Base-by-base conservation (phyloP, 2,797 vertebrate species). In the Hirundo rustica region DNA sequence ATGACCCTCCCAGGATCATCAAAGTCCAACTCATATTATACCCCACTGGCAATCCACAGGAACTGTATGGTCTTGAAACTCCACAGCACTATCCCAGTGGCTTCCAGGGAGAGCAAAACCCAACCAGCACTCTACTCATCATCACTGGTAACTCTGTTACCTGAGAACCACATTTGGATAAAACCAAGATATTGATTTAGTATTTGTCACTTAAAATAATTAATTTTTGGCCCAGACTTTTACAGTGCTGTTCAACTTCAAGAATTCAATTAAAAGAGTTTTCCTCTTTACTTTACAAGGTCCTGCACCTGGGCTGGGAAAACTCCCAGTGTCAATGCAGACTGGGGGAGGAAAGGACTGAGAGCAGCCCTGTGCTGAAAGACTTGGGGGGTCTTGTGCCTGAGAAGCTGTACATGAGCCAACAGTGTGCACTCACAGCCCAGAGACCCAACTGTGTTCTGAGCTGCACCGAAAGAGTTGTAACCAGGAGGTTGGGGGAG, bases 81-180 rank as follows among this genome's bases (percentile, higher is more conserved):
- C 57, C 11, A 29, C 2, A 7, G 32, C 22, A 16, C 17, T 16
- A 16, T 51, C 13, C 57, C 65, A 40, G 65, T 34, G 42, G 42
- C 26, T 48, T 48, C 42, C 42, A 71, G 27, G 16, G 16, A 83
- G 1, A 62, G 36, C 10, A 70, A 83, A 95, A 74, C 19, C 8
- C 4, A 1, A 34, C 5, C 30, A 70, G 36, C 0, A 0, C 26
- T 74, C 66, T 23, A 67, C 16, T 65, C 44, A 44, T n/a, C 53
- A 27, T 30, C 38, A 17, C 10, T 29, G 60, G 61, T 23, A 32
- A 67, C 36, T 71, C 44, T 64, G 36, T 45, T 57, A 85, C 38
- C 22, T 4, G 16, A n/a, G 26, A 48, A 25, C 40, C 16, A 78
- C 44, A 44, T 36, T 54, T 45, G 40, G 10, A 34, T 34, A 57